Evolutionary conservation across 2,113 vertebrate species (phyloP).

Genomic region (Prunella himalayana): DNA sequence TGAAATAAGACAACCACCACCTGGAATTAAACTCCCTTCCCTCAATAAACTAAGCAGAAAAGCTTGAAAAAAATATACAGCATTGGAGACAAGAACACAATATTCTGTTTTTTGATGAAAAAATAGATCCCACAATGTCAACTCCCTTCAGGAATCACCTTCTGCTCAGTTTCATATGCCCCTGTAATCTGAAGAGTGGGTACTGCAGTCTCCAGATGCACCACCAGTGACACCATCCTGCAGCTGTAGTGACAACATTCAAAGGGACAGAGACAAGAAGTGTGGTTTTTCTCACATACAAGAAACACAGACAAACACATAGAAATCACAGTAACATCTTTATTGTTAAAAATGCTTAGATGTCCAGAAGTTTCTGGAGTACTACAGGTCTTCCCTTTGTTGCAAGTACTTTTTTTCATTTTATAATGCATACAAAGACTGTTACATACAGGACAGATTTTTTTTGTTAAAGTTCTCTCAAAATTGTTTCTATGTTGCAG

Average conservation of each 20-base stretch:
- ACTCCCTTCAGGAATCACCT: background rate
- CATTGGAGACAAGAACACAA: background rate
- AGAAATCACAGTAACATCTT: background rate
- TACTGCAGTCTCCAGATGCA: background rate
- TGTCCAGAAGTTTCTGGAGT: background rate
- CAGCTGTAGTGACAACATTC: background rate
- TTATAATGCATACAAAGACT: background rate
- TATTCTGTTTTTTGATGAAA: background rate
- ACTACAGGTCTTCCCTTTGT: background rate
- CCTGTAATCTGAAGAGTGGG: background rate
- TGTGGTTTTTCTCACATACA: background rate
- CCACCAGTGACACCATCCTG: background rate
- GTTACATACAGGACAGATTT: background rate
- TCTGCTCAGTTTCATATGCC: background rate
- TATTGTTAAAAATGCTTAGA: slow-evolving; percentile 27
- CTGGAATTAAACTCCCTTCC: background rate
- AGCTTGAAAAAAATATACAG: background rate
- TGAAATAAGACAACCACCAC: background rate
- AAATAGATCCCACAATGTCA: background rate
- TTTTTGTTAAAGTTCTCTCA: background rate
- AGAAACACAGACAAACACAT: background rate
- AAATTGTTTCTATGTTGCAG: background rate
- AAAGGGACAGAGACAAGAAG: background rate
- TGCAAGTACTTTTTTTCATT: background rate
- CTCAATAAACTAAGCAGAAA: background rate